Evolutionary conservation across 1,140 invertebrate species (phyloP), one percentile per base, ranked within the genome.

Genomic region (Saccostrea cuccullata): DNA sequence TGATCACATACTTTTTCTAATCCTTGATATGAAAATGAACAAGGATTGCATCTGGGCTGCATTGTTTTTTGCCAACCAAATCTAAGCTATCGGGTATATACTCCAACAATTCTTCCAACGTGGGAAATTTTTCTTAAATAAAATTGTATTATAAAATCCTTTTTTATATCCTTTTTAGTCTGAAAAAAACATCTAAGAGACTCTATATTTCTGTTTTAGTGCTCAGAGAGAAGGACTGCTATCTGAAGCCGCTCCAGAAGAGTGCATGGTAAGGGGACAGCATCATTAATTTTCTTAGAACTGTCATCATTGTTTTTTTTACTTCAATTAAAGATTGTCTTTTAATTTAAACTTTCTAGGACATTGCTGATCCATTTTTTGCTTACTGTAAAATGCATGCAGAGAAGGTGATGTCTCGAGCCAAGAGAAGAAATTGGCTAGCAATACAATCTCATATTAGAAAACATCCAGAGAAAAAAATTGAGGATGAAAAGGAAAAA

Each of bases 351-450:
- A 17, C 6, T 82, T 58, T 90, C 20, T 87, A 95, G 20, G 98
- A 99, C 92, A 98, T 98, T 92, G 98, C 98, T 0, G 98, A 99
- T 96, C 98, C 98, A 0, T 99, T 99, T 94, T 99, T 98, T 95
- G 98, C 98, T 0, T 98, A 99, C 93, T 99, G 98, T 94, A 98
- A 98, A 95, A 96, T 98, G 55, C 95, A 96, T 92, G 95, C 95
- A 30, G 95, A 96, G 86, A 95, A 95, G 86, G 89, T 89, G 60
- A 93, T 92, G 23, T 92, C 93, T 12, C 89, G 94, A 85, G 92
- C 92, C 12, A 95, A 95, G 40, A 98, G 97, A 93, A 96, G 97
- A 3, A 98, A 98, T 94, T 99, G 97, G 96, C 95, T 98, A 77
- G 97, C 98, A 5, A 95, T 99, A 26, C 98, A 98, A 92, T 95